Base-by-base conservation (phyloP, 2,113 vertebrate species). In the Nannobrachium achirus region DNA sequence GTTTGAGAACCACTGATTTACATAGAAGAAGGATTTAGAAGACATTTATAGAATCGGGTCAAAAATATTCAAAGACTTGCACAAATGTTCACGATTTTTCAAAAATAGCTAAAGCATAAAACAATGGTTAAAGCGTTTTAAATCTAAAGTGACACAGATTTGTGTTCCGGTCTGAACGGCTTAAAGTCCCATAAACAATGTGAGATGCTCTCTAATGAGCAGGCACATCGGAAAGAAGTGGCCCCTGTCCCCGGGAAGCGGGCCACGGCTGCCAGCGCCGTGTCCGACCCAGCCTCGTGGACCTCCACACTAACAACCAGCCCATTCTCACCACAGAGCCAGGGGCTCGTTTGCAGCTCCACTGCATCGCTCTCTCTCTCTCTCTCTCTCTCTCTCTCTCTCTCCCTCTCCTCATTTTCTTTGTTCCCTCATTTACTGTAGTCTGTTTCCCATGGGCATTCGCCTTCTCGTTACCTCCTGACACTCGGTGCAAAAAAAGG, bases 101-200 rank as follows among this genome's bases (percentile, higher is more conserved):
- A n/a, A n/a, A n/a, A n/a, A n/a, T n/a, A n/a, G n/a, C n/a, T n/a
- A n/a, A n/a, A n/a, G n/a, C n/a, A n/a, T n/a, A n/a, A n/a, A n/a
- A n/a, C n/a, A n/a, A n/a, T n/a, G n/a, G n/a, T n/a, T n/a, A n/a
- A n/a, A n/a, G n/a, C n/a, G n/a, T n/a, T n/a, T n/a, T n/a, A n/a
- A n/a, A n/a, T n/a, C n/a, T n/a, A n/a, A n/a, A n/a, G n/a, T n/a
- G n/a, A n/a, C n/a, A n/a, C n/a, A n/a, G n/a, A n/a, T n/a, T n/a
- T n/a, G n/a, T n/a, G n/a, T n/a, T n/a, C n/a, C n/a, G n/a, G n/a
- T n/a, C n/a, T n/a, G n/a, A n/a, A n/a, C n/a, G n/a, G n/a, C n/a
- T n/a, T n/a, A 92, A 82, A 78, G 83, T 76, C 77, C n/a, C 66
- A 71, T 83, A 87, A 89, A 93, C 92, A 92, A 90, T 86, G 76